phyloP scores from a whole-genome alignment of 2,797 vertebrate genomes.

The Parauchenoglanis punctatus region DNA sequence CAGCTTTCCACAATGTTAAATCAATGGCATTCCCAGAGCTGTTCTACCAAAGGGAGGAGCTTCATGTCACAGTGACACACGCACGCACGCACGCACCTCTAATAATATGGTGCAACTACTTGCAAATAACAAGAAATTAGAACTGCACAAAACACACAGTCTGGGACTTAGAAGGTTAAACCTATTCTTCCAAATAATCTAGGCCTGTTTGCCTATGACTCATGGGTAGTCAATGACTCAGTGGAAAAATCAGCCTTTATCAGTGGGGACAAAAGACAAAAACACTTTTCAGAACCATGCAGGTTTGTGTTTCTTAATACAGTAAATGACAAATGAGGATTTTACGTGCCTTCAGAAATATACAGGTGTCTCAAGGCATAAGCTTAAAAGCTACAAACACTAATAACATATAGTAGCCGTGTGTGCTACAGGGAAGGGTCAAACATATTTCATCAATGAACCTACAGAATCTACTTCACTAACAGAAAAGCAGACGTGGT shows the following conservation, averaged over 20 bases:
- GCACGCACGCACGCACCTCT: not conserved
- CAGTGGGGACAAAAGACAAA: not conserved
- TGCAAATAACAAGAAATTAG: not conserved
- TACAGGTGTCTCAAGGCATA: not conserved
- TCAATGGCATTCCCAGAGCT: conserved; percentile 46
- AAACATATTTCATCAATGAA: not conserved
- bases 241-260: not conserved
- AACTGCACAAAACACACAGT: not conserved
- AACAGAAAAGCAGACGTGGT: not conserved
- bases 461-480: not conserved
- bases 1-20: conserved; percentile 43
- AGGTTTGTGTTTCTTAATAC: not conserved
- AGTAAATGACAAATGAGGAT: not conserved
- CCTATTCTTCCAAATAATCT: not conserved
- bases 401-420: too few species aligned
- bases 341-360: not conserved
- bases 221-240: not conserved
- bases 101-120: not conserved
- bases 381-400: not conserved
- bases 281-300: not conserved
- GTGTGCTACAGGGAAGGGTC: too few species aligned
- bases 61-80: conserved; percentile 3
- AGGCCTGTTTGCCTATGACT: not conserved
- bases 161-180: not conserved
- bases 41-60: conserved; percentile 27